Base-by-base conservation (phyloP, 2,113 vertebrate species). In the Rhinoderma darwinii region DNA sequence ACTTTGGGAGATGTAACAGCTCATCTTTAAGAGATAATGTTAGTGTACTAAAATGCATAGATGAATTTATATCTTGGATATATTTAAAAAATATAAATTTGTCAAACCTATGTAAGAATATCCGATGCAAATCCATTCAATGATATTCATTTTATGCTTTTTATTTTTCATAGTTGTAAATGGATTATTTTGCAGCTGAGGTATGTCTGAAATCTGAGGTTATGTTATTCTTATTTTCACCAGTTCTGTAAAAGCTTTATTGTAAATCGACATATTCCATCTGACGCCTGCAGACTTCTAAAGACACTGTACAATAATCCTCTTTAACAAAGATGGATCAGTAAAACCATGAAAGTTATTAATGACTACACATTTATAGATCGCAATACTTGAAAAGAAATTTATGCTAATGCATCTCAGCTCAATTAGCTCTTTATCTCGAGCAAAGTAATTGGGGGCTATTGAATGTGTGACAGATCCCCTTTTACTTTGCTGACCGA, bases 401-500 rank as follows among this genome's bases (percentile, higher is more conserved):
- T 92, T 43, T 66, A 85, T 85, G 84, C 56, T 77, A 85, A 95
- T 95, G 92, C 92, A 94, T 93, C 94, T 93, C 88, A 93, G 94
- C 94, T 92, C 95, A 96, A 95, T 96, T 95, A 94, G 91, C 84
- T 92, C 93, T 94, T 93, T 95, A 94, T 94, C 95, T 93, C 90
- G 89, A 88, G 89, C 89, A 90, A 89, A 91, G 92, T 94, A 90
- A 91, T 94, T 95, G 92, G 93, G 90, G 87, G 88, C 90, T 93
- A 96, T 85, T 94, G 92, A 93, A 91, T 92, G 93, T 94, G 90
- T 95, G 94, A 95, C 95, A 94, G 92, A 91, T 93, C 88, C 93
- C 90, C 91, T 84, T 75, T 82, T 83, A 41, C 90, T 87, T 86
- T 90, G 59, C 63, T 88, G 90, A 85, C 51, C 82, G 89, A 47